These are phyloP conservation scores for Bathynomus jamesi DNA, from an alignment of 1,140 invertebrate species.

Conservation along the genomic window DNA sequence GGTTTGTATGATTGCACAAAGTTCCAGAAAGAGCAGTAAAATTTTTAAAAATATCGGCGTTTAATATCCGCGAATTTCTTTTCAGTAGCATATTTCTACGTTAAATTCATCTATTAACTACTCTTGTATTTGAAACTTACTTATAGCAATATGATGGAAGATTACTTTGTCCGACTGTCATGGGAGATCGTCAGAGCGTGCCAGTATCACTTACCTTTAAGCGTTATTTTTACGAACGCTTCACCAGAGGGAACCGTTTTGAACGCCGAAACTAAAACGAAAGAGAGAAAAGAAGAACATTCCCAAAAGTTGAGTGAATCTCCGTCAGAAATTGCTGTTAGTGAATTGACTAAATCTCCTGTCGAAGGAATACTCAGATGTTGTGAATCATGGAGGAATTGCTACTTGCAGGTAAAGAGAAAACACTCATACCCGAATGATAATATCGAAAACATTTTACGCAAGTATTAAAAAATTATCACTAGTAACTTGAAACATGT, in stretches of 20 bases:
- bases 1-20: not conserved
- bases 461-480: not conserved
- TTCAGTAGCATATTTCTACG: not conserved
- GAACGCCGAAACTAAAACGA: not conserved
- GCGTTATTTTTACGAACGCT: constrained; percentile 12
- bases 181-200: constrained; percentile 30
- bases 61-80: not conserved
- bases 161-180: constrained; percentile 16
- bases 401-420: no score
- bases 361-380: constrained; percentile 22
- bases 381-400: no score
- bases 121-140: not conserved
- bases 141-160: not conserved
- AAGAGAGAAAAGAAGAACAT: not conserved
- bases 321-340: no score
- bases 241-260: not conserved
- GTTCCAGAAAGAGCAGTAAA: no score
- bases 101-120: not conserved
- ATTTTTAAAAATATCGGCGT: no score
- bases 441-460: constrained; percentile 16
- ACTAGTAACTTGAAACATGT: not conserved
- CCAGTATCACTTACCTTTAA: constrained; percentile 19
- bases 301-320: constrained; percentile 4
- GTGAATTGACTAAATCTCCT: not conserved
- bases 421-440: no score